Evolutionary conservation across 2,888 invertebrate genomes (phyloP), one percentile per base, ranked within the genome.

Genomic region (Heliconius hortense): DNA sequence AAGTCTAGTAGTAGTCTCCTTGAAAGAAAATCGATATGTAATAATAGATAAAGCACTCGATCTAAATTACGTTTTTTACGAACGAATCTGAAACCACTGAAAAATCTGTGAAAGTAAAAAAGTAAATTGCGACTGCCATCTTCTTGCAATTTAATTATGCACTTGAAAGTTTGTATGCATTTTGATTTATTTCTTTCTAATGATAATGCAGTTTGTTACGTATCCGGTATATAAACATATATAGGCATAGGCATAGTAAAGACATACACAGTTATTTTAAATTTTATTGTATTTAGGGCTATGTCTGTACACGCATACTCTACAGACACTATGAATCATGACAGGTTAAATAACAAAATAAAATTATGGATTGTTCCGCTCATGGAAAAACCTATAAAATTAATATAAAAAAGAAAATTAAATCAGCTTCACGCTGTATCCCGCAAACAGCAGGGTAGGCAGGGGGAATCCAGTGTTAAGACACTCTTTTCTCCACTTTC

Each of bases 11-110:
- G 64, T 1, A 39, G 64, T 66, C 24, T 66, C 64, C 39, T 66
- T 66, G 64, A 39, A n/a, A 39, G 15, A 39, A 66, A 66, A 66
- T 39, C 64, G 39, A 66, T 66, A 66, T 39, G 64, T 66, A 66
- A n/a, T 66, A 35, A 64, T 39, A 66, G n/a, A 13, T 66, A 64
- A 21, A 35, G 35, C 64, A 8, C n/a, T 35, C 35, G 21, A n/a
- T n/a, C 64, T 35, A n/a, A 35, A 64, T 64, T 64, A 35, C 35
- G 4, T 35, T 64, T 35, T 35, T 28, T 64, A 39, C 39, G 3
- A 64, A 35, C 39, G 11, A 39, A 39, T 35, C n/a, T 64, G 15
- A 39, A 64, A 24, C n/a, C 35, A 64, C n/a, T n/a, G 35, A 64
- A 64, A 64, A 4, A 64, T 35, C 35, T n/a, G 35, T 64, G 64